Evolutionary conservation across 2,113 vertebrate species (phyloP).

Genomic region (Pomatostomus ruficeps): DNA sequence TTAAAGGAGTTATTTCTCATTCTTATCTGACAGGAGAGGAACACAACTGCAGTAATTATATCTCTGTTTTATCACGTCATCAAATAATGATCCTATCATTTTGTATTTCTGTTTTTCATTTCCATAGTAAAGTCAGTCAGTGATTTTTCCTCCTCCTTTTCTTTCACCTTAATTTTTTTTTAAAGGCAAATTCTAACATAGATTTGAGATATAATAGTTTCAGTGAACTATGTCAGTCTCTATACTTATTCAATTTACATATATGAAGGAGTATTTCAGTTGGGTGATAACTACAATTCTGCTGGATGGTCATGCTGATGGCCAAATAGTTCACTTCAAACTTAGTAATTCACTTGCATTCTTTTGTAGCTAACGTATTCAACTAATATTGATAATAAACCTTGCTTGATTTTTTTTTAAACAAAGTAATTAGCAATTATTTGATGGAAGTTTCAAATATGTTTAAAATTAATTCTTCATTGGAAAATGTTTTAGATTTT

Average conservation of each 20-base stretch:
- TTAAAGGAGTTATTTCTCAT: neutral
- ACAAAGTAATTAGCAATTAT: neutral
- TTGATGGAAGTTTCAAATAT: neutral
- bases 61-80: conserved; percentile 16
- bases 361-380: neutral
- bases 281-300: neutral
- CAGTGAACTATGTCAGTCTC: neutral
- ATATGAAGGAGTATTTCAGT: neutral
- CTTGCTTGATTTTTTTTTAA: accelerated
- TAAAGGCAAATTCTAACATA: neutral
- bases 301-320: neutral
- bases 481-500: neutral
- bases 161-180: neutral
- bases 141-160: neutral
- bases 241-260: neutral
- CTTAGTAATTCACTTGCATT: neutral
- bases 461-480: neutral
- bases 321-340: neutral
- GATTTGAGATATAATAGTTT: neutral
- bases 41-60: neutral
- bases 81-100: neutral
- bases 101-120: conserved; percentile 33
- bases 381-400: neutral
- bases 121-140: neutral
- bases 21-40: neutral